Evolutionary conservation across 2,888 invertebrate genomes (phyloP), one percentile per base, ranked within the genome.

Genomic region (Tetragnatha montana): DNA sequence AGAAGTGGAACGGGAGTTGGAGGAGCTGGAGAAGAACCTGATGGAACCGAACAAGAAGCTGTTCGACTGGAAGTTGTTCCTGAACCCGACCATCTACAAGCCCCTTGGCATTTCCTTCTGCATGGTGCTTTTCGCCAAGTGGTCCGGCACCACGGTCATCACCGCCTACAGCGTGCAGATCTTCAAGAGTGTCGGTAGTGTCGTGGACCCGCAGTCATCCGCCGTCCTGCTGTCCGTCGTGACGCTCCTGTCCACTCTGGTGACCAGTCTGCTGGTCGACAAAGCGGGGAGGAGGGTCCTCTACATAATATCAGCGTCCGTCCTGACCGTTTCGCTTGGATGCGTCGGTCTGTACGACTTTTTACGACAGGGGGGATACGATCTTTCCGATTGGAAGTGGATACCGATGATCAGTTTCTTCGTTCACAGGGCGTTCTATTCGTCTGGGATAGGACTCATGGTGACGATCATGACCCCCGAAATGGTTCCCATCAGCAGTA

Each of bases 171-270:
- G 93, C 0, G 93, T 93, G 0, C 91, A 92, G 6, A 94, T 94
- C 22, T 93, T 94, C 91, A 92, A 92, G 86, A 92, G 91, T 87
- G 93, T 93, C 35, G 93, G 93, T 80, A 92, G 92, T 89, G 78
- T 86, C 22, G 91, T 92, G 0, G 49, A 87, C 12, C 92, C 91
- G 47, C 89, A 12, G 35, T 8, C 49, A 1, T 35, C 75, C 49
- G 47, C 97, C 81, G 97, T 97, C 81, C 96, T 98, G 91, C 96
- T 98, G 51, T 93, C 93, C 3, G 92, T 92, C 10, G 93, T 93
- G 6, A 93, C 94, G 91, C 93, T 94, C 12, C 87, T 93, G 8
- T 92, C 92, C 60, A 94, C 93, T 12, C 71, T 93, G 6, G 90
- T 92, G 17, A 92, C 93, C n/a, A 93, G 93, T 70, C 79, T 92